Conservation (phyloP, 2,888 invertebrate species). For the Hemithea aestivaria region DNA sequence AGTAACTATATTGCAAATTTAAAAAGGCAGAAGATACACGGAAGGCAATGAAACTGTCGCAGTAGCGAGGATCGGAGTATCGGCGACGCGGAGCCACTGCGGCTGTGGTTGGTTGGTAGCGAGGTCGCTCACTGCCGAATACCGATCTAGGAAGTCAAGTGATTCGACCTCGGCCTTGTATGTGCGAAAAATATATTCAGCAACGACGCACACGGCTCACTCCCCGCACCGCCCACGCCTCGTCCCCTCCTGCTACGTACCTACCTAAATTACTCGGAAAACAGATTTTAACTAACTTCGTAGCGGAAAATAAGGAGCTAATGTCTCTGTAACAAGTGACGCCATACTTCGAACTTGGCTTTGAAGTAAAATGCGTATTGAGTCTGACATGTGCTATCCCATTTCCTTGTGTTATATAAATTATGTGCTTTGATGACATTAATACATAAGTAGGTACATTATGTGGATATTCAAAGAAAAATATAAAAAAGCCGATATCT, state of each 20-base stretch:
- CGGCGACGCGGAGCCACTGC: constrained; percentile 22
- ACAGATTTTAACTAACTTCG: constrained; percentile 12
- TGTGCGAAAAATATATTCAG: constrained; percentile 70
- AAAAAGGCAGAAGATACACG: no score
- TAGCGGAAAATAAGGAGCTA: constrained; percentile 4
- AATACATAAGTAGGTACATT: no score
- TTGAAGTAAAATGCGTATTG: no score
- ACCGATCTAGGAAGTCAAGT: constrained; percentile 74
- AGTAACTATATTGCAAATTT: no score
- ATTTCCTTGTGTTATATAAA: no score
- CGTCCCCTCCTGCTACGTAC: constrained; percentile 11
- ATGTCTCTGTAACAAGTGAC: no score
- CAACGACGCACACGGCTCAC: constrained; percentile 46
- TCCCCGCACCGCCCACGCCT: constrained; percentile 28
- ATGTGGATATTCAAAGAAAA: no score
- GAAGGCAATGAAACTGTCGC: no score
- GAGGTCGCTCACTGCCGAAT: constrained; percentile 30
- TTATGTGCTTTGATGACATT: no score
- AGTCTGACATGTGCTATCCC: no score
- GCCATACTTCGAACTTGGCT: no score
- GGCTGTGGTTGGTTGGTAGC: constrained; percentile 27
- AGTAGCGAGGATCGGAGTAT: constrained; percentile 17
- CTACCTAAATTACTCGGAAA: constrained; percentile 13
- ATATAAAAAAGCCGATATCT: no score
- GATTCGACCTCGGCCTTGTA: constrained; percentile 72